These are phyloP conservation scores for Sipha flava DNA, from an alignment of 1,140 invertebrate genomes.

Conservation along the genomic window DNA sequence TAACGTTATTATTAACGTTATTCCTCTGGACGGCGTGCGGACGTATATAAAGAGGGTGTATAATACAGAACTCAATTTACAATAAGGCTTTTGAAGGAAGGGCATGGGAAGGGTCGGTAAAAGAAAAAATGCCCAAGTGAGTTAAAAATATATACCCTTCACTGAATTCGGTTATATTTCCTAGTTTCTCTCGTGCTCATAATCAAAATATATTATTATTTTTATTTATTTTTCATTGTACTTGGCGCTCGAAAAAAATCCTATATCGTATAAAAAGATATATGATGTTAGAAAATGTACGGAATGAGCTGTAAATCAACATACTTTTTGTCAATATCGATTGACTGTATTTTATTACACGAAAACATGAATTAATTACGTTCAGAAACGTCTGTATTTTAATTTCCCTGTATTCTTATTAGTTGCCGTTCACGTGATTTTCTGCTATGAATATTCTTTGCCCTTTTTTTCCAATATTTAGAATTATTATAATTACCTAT, in stretches of 20 bases:
- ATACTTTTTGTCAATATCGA: neutral
- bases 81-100: conserved; percentile 7
- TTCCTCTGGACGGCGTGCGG: neutral
- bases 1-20: conserved; percentile 6
- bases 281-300: too few species aligned
- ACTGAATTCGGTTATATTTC: conserved; percentile 3
- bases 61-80: conserved; percentile 28
- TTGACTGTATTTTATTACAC: neutral
- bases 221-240: neutral
- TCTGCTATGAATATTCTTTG: too few species aligned
- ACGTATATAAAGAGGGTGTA: conserved; percentile 16
- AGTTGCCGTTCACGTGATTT: too few species aligned
- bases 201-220: neutral
- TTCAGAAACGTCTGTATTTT: neutral
- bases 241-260: neutral
- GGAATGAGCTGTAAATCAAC: too few species aligned
- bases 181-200: neutral
- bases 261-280: too few species aligned
- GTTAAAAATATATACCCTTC: conserved; percentile 12
- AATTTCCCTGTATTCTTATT: too few species aligned
- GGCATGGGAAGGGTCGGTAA: neutral
- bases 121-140: conserved; percentile 12
- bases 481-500: too few species aligned
- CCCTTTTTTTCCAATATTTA: too few species aligned
- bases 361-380: neutral